phyloP scores from a whole-genome alignment of 2,888 invertebrate genomes.

The Ennomos quercinarius region DNA sequence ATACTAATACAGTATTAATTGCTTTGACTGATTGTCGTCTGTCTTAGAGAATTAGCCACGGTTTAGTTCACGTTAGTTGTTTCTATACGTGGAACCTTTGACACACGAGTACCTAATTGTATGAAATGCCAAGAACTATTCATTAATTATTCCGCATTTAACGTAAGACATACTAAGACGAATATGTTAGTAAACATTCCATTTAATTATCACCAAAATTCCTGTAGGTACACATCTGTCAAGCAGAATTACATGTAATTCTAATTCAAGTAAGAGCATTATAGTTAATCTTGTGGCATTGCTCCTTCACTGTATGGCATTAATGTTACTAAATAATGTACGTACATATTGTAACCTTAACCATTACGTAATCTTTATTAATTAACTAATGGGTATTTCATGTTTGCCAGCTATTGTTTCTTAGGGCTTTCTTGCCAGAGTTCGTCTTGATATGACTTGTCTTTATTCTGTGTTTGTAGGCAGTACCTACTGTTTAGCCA shows the following conservation, averaged over 20 bases:
- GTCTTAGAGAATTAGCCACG: too few species aligned
- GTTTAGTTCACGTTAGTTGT: too few species aligned
- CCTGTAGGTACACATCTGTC: constrained; percentile 26
- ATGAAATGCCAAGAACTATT: constrained; percentile 26
- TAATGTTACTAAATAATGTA: constrained; percentile 20
- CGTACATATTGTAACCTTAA: constrained; percentile 20
- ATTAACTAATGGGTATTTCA: constrained; percentile 19
- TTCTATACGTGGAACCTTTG: too few species aligned
- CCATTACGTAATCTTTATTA: constrained; percentile 27
- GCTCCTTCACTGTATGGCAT: constrained; percentile 22
- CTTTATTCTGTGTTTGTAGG: too few species aligned
- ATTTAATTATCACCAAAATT: constrained; percentile 37
- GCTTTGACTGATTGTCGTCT: too few species aligned
- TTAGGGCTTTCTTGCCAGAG: background rate
- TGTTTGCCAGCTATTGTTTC: constrained; percentile 6
- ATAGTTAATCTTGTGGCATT: constrained; percentile 32
- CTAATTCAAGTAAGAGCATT: constrained; percentile 39
- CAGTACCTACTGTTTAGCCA: too few species aligned
- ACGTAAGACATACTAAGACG: constrained; percentile 1
- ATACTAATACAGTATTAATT: too few species aligned
- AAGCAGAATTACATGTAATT: constrained; percentile 37
- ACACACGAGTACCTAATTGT: background rate
- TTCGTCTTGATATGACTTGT: too few species aligned
- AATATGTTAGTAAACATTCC: constrained; percentile 26
- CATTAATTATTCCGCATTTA: constrained; percentile 17